These are phyloP conservation scores for Catostylus mosaicus DNA, from an alignment of 30 jellyfish, hydroid and myxozoan genomes.

Conservation along the genomic window DNA sequence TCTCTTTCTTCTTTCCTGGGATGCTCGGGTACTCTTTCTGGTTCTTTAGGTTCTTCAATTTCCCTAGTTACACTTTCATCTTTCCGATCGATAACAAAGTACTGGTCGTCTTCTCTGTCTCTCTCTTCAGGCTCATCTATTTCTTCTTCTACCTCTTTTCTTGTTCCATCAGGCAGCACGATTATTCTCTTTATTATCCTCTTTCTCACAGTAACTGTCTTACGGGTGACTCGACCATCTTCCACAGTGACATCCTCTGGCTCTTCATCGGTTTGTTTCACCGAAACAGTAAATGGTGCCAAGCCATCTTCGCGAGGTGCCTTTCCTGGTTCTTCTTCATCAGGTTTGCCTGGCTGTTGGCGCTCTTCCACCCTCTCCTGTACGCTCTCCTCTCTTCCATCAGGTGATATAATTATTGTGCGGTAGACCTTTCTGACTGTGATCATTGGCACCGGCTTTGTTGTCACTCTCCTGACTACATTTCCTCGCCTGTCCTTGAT, in stretches of 20 bases:
- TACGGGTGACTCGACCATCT: conserved; percentile 37
- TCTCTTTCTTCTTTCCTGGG: conserved; percentile 12
- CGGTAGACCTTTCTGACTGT: conserved; percentile 39
- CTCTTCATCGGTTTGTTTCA: conserved; percentile 55
- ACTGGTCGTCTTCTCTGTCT: neutral
- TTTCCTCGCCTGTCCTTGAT: conserved; percentile 27
- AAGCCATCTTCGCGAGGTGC: conserved; percentile 11
- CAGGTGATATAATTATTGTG: conserved; percentile 37
- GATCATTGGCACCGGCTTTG: conserved; percentile 32
- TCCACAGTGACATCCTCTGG: conserved; percentile 29
- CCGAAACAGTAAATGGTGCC: neutral
- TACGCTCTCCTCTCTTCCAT: conserved; percentile 42
- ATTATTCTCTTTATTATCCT: conserved; percentile 58
- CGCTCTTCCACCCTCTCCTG: conserved; percentile 43
- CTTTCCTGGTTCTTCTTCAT: conserved; percentile 24
- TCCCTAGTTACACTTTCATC: conserved; percentile 46
- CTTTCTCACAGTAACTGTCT: conserved; percentile 58
- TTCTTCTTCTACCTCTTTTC: conserved; percentile 72
- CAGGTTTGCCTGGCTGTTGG: conserved; percentile 4
- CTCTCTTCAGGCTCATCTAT: conserved; percentile 35
- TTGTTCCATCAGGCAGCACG: conserved; percentile 76
- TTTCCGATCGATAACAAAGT: conserved; percentile 40
- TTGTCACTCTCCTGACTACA: conserved; percentile 42
- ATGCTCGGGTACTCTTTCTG: neutral
- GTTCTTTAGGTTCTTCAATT: conserved; percentile 47